phyloP scores from a whole-genome alignment of 1,140 invertebrate genomes.

The Procambarus virginalis region DNA sequence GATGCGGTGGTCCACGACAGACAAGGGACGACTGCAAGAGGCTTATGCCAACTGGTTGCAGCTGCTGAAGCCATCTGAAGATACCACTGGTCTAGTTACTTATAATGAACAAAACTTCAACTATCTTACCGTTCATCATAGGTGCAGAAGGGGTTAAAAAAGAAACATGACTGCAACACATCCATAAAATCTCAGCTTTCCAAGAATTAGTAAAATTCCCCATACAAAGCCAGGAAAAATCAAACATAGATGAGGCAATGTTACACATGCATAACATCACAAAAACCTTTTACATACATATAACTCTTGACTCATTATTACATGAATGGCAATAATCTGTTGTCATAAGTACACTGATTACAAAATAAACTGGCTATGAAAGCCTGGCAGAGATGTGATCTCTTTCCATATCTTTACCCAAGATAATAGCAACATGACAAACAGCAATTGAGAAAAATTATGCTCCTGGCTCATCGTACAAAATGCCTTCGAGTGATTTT shows the following conservation, averaged over 20 bases:
- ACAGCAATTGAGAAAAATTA: too few species aligned
- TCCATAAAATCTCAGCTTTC: background rate
- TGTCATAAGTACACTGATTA: too few species aligned
- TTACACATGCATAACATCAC: background rate
- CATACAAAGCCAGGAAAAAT: background rate
- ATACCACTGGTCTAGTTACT: background rate
- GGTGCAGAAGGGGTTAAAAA: background rate
- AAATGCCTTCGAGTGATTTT: background rate
- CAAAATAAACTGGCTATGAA: too few species aligned
- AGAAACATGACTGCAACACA: background rate
- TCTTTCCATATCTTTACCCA: too few species aligned
- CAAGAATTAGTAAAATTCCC: background rate
- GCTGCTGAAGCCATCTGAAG: conserved; percentile 95
- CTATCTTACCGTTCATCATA: background rate
- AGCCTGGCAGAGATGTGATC: too few species aligned
- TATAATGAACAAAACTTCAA: background rate
- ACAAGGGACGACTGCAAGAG: conserved; percentile 92
- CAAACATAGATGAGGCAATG: background rate
- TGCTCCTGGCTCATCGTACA: background rate
- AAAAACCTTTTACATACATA: too few species aligned
- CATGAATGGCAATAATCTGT: too few species aligned
- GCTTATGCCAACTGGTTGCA: conserved; percentile 94
- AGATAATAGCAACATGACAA: too few species aligned
- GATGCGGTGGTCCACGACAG: conserved; percentile 97
- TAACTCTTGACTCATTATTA: too few species aligned